Base-by-base conservation (phyloP, 1,140 invertebrate species). In the Thaumetopoea pityocampa region DNA sequence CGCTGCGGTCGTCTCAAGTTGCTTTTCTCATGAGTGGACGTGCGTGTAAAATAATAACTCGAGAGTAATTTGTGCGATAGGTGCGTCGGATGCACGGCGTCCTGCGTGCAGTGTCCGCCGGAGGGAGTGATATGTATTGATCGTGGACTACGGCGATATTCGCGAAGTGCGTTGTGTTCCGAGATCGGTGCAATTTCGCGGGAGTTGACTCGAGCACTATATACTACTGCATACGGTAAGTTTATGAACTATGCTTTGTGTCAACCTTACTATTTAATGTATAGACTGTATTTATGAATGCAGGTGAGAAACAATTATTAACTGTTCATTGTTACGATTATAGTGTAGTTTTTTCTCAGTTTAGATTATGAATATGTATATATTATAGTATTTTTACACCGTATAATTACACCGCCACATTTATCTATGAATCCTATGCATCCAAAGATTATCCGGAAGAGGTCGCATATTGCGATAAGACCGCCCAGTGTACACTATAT, bases 11-110 rank as follows among this genome's bases (percentile, higher is more conserved):
- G 79, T 79, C 74, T 83, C 79, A 68, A 47, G 77, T 83, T 81
- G 68, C 79, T 81, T 83, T 83, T 83, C 77, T 79, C 77, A 83
- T 83, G 77, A 83, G 74, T 81, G 74, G 72, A 79, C 77, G 67
- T 77, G 71, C 67, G 67, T 76, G 74, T 81, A 78, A 81, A 79
- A 69, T 83, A 76, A 83, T 83, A 81, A 83, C 70, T 79, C 76
- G 72, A 72, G 71, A 80, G 66, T 79, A 80, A 71, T 80, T 69
- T 66, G 72, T 73, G 62, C 51, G 54, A 76, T 71, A 64, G 63
- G 47, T 67, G 60, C 67, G 65, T 65, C 52, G 56, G 66, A 51
- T 54, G 61, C 47, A 63, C 62, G 67, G 49, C 56, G 68, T 41
- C 52, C 59, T 56, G 40, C 56, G 62, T 50, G 58, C 51, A 59